A percentile compares a stretch with the other conserved stretches of the same genome.
Conservation (phyloP, 1,140 invertebrate species). For the Melanaphis sacchari region DNA sequence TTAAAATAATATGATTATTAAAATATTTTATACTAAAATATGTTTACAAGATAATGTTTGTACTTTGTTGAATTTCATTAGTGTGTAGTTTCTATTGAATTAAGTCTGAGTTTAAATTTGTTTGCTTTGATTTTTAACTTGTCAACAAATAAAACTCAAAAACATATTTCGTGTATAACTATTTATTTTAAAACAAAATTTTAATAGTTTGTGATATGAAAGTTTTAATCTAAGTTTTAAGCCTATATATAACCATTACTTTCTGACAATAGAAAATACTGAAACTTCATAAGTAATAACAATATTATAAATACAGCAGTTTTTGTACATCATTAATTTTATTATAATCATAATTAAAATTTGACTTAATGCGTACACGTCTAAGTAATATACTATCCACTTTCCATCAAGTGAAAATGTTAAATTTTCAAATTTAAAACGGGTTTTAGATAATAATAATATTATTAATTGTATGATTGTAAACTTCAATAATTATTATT, state of each 20-base stretch:
- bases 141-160: background rate
- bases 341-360: background rate
- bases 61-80: background rate
- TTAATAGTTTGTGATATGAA: background rate
- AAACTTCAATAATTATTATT: background rate
- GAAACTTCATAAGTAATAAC: background rate
- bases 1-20: background rate
- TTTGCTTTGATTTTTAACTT: background rate
- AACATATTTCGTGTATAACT: background rate
- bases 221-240: background rate
- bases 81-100: background rate
- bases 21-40: background rate
- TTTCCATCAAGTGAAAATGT: background rate
- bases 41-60: background rate
- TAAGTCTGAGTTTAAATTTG: background rate
- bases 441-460: background rate
- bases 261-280: background rate
- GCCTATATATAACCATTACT: background rate
- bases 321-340: background rate
- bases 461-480: background rate
- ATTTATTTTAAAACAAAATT: background rate
- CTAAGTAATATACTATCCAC: no score
- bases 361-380: no score
- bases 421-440: background rate
- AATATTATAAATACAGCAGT: background rate